A percentile compares a stretch with the other conserved stretches of the same genome.
Conservation (phyloP, 53 echinoderm and acorn worm species). For the Astropecten irregularis region DNA sequence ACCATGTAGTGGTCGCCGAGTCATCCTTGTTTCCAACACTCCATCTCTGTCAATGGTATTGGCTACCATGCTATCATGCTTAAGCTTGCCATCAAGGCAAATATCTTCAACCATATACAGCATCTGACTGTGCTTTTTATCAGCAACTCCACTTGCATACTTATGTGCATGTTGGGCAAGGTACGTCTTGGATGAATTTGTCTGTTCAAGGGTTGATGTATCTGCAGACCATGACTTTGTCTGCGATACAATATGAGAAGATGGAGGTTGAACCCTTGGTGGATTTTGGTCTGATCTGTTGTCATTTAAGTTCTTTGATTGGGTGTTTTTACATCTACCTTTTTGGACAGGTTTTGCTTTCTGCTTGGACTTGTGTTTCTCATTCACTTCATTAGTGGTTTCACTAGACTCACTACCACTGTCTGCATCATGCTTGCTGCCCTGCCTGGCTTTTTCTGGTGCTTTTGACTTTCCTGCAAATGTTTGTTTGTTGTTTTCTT, state of each 20-base stretch:
- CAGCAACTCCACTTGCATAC: too few relatives aligned
- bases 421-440: background rate
- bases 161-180: too few relatives aligned
- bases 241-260: background rate
- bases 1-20: slow-evolving; percentile 26
- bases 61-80: background rate
- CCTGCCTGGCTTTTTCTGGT: background rate
- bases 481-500: background rate
- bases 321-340: slow-evolving; percentile 1
- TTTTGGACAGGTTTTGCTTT: background rate
- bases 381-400: background rate
- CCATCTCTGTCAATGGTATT: slow-evolving; percentile 28
- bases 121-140: background rate
- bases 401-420: background rate
- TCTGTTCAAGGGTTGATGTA: background rate
- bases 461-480: background rate
- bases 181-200: too few relatives aligned
- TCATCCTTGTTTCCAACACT: slow-evolving; percentile 5
- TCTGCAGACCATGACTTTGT: background rate
- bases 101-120: background rate
- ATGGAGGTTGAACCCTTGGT: background rate
- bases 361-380: background rate
- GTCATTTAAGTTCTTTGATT: background rate
- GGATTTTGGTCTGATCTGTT: slow-evolving; percentile 1
- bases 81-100: background rate